Base-by-base conservation (phyloP, 2,888 invertebrate species). In the Macrophya alboannulata region DNA sequence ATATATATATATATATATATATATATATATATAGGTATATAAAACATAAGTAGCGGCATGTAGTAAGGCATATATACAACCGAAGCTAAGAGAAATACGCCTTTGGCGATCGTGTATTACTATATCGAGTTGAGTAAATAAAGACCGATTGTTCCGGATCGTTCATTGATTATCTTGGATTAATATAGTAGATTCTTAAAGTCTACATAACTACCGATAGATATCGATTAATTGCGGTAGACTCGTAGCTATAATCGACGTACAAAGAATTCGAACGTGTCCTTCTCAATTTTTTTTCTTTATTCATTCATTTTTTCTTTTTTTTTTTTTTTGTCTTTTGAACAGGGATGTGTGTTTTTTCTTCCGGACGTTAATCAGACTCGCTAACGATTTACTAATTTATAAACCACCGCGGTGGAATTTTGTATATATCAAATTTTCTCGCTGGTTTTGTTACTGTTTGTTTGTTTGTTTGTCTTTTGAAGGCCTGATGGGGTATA, bases 71-170 rank as follows among this genome's bases (percentile, higher is more conserved):
- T 31, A 31, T n/a, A n/a, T n/a, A n/a, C n/a, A n/a, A n/a, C n/a
- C n/a, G n/a, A n/a, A n/a, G n/a, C n/a, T n/a, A n/a, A n/a, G 25
- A 55, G n/a, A 55, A n/a, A n/a, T 55, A n/a, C 55, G 65, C 31
- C 37, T 37, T 68, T 0, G 37, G 37, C 37, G 68, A 68, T 68
- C 68, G 17, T 37, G 1, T 10, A 48, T 48, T 48, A 31, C 15
- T 17, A 43, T 74, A n/a, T n/a, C n/a, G n/a, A 21, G 74, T 48
- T 43, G n/a, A 74, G 45, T 74, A 45, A 43, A 43, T 74, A 74
- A 15, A 74, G 74, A 21, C 74, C 74, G 74, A 74, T 74, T 74
- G 74, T 74, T 74, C 74, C n/a, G n/a, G 45, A 21, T 68, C 15
- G 45, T 21, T 45, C 25, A 21, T 25, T 48, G 74, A 48, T 21